These are phyloP conservation scores for Lagocephalus sceleratus DNA, from an alignment of 2,797 vertebrate genomes.

Conservation along the genomic window DNA sequence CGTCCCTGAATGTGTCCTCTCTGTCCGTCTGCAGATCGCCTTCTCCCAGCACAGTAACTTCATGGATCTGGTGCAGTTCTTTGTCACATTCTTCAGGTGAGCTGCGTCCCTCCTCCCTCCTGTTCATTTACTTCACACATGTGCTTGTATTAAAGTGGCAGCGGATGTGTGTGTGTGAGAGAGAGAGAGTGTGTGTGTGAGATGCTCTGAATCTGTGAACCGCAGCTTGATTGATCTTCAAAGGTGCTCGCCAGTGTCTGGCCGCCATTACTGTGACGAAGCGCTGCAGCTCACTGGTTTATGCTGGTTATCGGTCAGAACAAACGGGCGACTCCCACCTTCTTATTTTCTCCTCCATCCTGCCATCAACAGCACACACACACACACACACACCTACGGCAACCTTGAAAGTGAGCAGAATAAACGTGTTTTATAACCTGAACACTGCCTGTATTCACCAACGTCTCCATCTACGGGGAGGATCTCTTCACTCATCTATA, in stretches of 20 bases:
- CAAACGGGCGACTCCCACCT: background rate
- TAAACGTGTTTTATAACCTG: too few relatives aligned
- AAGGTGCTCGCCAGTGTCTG: conserved; percentile 17
- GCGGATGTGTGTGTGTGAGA: background rate
- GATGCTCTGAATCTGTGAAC: background rate
- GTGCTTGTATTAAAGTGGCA: conserved; percentile 6
- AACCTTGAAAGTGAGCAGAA: too few relatives aligned
- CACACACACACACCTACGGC: background rate
- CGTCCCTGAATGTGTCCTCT: conserved; percentile 7
- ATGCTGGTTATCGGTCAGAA: conserved; percentile 16
- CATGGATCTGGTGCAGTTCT: conserved; percentile 99
- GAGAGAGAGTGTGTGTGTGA: conserved; percentile 2
- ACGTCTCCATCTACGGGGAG: too few relatives aligned
- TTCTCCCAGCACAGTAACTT: conserved; percentile 99
- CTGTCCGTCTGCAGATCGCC: conserved; percentile 81
- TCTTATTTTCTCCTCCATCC: background rate
- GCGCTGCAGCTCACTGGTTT: conserved; percentile 20
- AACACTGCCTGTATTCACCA: too few relatives aligned
- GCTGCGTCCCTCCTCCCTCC: conserved; percentile 13
- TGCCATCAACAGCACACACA: background rate
- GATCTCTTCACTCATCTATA: too few relatives aligned
- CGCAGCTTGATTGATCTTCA: conserved; percentile 35
- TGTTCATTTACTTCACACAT: background rate
- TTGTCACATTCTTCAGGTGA: conserved; percentile 99
- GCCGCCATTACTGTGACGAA: conserved; percentile 26